These are phyloP conservation scores for Battus philenor DNA, from an alignment of 1,140 invertebrate species.

Conservation along the genomic window DNA sequence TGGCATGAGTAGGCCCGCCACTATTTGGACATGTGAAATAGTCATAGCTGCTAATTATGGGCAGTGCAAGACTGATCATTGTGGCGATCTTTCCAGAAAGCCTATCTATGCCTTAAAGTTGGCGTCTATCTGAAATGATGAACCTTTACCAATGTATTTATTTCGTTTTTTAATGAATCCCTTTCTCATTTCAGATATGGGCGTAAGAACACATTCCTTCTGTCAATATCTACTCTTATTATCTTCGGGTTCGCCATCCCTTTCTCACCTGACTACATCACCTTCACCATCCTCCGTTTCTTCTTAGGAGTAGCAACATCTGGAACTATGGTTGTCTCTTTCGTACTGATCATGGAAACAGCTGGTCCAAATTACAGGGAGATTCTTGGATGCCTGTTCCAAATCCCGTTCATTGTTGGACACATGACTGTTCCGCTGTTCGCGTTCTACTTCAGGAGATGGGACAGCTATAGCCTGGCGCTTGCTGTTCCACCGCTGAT, in stretches of 20 bases:
- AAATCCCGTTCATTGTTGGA: constrained; percentile 74
- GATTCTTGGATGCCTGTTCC: constrained; percentile 66
- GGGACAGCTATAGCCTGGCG: constrained; percentile 76
- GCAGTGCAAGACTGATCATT: too few relatives aligned
- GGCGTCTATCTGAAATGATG: too few relatives aligned
- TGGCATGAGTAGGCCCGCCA: too few relatives aligned
- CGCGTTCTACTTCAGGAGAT: constrained; percentile 78
- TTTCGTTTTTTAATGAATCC: too few relatives aligned
- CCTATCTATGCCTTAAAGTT: too few relatives aligned
- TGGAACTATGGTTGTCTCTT: constrained; percentile 80
- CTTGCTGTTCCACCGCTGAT: constrained; percentile 74
- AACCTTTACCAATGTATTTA: neutral
- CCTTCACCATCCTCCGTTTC: constrained; percentile 78
- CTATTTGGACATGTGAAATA: too few relatives aligned
- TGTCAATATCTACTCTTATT: constrained; percentile 75
- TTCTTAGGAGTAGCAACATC: constrained; percentile 77
- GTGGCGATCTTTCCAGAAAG: too few relatives aligned
- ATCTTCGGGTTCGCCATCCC: constrained; percentile 76
- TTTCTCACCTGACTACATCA: constrained; percentile 77
- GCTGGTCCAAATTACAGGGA: constrained; percentile 52
- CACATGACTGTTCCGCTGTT: constrained; percentile 77
- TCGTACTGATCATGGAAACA: constrained; percentile 74
- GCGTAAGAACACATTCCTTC: constrained; percentile 77
- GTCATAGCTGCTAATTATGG: too few relatives aligned
- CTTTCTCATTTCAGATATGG: constrained; percentile 74